Base-by-base conservation (phyloP, 2,888 invertebrate species). In the Meliscaeva auricollis region DNA sequence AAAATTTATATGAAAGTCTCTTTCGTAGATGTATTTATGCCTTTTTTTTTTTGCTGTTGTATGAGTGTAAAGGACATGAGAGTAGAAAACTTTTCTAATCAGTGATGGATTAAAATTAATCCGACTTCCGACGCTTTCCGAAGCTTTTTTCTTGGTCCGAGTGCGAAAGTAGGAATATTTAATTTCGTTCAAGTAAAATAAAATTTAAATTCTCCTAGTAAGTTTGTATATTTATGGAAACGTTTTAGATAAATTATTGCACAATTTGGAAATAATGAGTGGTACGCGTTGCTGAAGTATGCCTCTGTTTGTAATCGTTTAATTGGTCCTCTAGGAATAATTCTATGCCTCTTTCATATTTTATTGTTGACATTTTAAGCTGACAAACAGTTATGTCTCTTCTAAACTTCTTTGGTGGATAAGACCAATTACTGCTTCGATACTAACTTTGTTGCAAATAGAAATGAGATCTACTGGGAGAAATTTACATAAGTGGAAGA, bases 51-150 rank as follows among this genome's bases (percentile, higher is more conserved):
- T 44, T 22, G 38, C 35, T 48, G 35, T 22, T 17, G 7, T 66
- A 50, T 62, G 56, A 50, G 38, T 48, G 32, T 50, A 50, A 76
- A 79, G 64, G 75, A 84, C 84, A 79, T 44, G 44, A 68, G 72
- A 76, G 84, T 72, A 68, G 60, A 73, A 87, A 87, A 87, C 81
- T 87, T 87, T 87, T 87, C 85, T 87, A 87, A 87, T 87, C 85
- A 87, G 85, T 74, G 85, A 81, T 81, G 85, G 85, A 87, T 87
- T 87, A 77, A 87, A 87, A 81, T 87, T 77, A 87, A 82, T 87
- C 85, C 85, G 50, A 38, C n/a, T n/a, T n/a, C n/a, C n/a, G n/a
- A n/a, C n/a, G n/a, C n/a, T n/a, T n/a, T n/a, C n/a, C 64, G 74
- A 87, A 81, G 77, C 6, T 44, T 11, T 62, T 72, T 77, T 68